Evolutionary conservation across 2,797 vertebrate species (phyloP).

Genomic region (Amblyopsis hoosieri): DNA sequence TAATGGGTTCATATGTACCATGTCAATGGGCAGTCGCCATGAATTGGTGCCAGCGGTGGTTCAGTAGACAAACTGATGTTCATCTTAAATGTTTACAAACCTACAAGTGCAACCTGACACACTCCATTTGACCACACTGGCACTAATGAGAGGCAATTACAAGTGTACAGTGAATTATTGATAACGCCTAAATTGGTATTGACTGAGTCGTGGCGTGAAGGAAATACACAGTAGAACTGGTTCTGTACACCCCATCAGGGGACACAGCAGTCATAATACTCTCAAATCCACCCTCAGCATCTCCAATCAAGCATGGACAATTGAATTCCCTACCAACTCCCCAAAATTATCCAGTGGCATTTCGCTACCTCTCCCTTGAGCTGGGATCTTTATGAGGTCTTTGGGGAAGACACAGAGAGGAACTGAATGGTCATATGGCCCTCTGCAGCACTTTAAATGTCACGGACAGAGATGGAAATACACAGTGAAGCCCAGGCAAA

Average conservation of each 20-base stretch:
- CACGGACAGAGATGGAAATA: constrained; percentile 26
- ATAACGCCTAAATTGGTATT: constrained; percentile 79
- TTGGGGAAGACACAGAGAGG: constrained; percentile 22
- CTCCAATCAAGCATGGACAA: constrained; percentile 28
- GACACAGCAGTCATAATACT: constrained; percentile 31
- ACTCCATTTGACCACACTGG: constrained; percentile 30
- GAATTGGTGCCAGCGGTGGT: background rate
- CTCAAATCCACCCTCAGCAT: constrained; percentile 29
- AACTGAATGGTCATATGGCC: constrained; percentile 7
- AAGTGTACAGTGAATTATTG: constrained; percentile 81
- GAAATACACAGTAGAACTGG: constrained; percentile 28
- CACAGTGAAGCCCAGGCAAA: constrained; percentile 14
- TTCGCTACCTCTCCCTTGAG: constrained; percentile 38
- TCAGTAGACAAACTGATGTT: background rate
- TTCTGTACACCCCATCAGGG: constrained; percentile 31
- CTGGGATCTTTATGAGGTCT: constrained; percentile 20
- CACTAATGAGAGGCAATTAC: constrained; percentile 63
- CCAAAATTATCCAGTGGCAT: constrained; percentile 25
- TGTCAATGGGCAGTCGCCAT: background rate
- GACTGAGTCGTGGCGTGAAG: constrained; percentile 68
- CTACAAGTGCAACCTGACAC: background rate
- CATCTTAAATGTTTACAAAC: background rate
- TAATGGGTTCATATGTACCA: too few relatives aligned
- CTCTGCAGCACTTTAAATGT: constrained; percentile 26
- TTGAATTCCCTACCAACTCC: constrained; percentile 35